phyloP scores from a whole-genome alignment of 1,140 invertebrate genomes.

The Drosophila arizonae region DNA sequence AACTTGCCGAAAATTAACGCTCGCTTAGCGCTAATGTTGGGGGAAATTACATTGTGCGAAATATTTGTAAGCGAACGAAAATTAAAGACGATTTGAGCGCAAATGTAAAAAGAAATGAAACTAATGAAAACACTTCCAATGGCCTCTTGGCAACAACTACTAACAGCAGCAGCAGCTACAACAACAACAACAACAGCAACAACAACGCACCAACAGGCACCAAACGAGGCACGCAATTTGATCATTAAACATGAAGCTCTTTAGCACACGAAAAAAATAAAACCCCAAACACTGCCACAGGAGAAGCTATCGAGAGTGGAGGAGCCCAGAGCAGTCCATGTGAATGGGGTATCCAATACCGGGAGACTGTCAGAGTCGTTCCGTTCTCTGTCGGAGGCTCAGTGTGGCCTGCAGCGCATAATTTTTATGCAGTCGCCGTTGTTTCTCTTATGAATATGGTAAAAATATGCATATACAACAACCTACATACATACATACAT shows the following conservation, averaged over 20 bases:
- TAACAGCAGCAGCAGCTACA: conserved; percentile 15
- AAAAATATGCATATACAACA: conserved; percentile 59
- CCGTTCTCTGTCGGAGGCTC: not conserved
- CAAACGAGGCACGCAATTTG: conserved; percentile 75
- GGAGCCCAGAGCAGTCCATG: conserved; percentile 8
- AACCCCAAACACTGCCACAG: conserved; percentile 39
- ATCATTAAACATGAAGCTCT: conserved; percentile 81
- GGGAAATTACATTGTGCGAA: conserved; percentile 60
- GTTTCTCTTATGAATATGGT: conserved; percentile 15
- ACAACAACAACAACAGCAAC: conserved; percentile 31
- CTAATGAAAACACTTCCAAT: conserved; percentile 72
- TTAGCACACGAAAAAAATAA: conserved; percentile 64
- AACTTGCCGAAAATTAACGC: conserved; percentile 66
- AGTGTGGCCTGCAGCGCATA: conserved; percentile 17
- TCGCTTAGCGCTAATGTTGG: conserved; percentile 62
- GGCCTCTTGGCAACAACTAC: conserved; percentile 33
- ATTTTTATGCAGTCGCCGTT: conserved; percentile 14
- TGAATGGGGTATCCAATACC: conserved; percentile 5
- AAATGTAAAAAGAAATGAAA: conserved; percentile 76
- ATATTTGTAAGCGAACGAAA: conserved; percentile 50
- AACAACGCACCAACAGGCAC: conserved; percentile 55
- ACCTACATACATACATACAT: not conserved
- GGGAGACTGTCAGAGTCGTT: conserved; percentile 9
- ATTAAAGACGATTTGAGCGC: conserved; percentile 69
- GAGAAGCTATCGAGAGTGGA: conserved; percentile 16